Base-by-base conservation (phyloP, 23 tunicate genomes). In the Clavelina lepadiformis region DNA sequence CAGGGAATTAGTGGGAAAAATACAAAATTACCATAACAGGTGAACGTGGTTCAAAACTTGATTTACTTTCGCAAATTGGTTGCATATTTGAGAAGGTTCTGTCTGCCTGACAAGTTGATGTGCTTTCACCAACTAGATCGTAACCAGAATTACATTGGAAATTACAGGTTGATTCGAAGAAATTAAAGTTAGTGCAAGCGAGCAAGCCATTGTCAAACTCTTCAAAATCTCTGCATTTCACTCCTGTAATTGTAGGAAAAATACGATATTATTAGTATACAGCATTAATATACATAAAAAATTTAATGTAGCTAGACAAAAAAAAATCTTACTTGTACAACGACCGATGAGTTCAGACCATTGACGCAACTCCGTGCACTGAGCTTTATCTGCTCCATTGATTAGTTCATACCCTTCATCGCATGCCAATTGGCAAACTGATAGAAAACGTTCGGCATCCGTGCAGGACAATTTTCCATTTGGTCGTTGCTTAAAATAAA, bases 401-500 rank as follows among this genome's bases (percentile, higher is more conserved):
- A 47, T 55, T 38, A 83, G 55, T 56, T 86, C 86, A 46, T 59
- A 79, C 5, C 95, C 95, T 22, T 54, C 53, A 27, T 86, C 46
- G 68, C 95, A 86, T 2, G 62, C 25, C 27, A 86, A 20, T 2
- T 32, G 61, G 54, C 95, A 86, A 20, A 64, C 63, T 1, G 95
- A 86, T 52, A 46, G 52, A 49, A 72, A 86, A n/a, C 30, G 29
- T 26, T 66, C 61, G 0, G 68, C 72, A 51, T 86, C 75, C 19
- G 95, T 63, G 62, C 95, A 86, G 2, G 38, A 19, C 28, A 86
- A 31, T 1, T 60, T 35, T 19, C 95, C 81, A 58, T 79, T 86
- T 38, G 62, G 63, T 38, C 66, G 66, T 20, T 29, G 36, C 91
- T 83, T 65, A n/a, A 3, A 52, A 44, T 3, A 67, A 53, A 21